These are phyloP conservation scores for Ormyrus thymus DNA, from an alignment of 2,888 invertebrate species.

Conservation along the genomic window DNA sequence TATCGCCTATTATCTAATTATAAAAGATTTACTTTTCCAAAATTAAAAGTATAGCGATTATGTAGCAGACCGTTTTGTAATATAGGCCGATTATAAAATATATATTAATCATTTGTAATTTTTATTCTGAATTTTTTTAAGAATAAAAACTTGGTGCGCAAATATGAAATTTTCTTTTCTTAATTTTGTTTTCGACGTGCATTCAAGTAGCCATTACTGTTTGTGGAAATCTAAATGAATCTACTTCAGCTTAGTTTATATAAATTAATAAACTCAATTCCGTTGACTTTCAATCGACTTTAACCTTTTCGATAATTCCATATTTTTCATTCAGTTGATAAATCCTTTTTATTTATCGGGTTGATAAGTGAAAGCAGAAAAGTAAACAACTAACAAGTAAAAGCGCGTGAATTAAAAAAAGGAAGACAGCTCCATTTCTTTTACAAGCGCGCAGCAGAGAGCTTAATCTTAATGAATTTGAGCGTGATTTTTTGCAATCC, in stretches of 20 bases:
- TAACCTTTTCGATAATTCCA: constrained; percentile 53
- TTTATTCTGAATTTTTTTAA: too few species aligned
- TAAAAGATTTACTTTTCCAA: too few species aligned
- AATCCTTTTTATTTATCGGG: constrained; percentile 45
- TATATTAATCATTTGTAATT: too few species aligned
- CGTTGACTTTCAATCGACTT: constrained; percentile 50
- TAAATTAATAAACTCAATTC: constrained; percentile 39
- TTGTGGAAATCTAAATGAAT: too few species aligned
- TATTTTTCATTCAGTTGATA: constrained; percentile 48
- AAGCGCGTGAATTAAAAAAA: constrained; percentile 20
- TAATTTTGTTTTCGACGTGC: too few species aligned
- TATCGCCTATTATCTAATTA: too few species aligned
- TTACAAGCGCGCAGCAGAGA: background rate
- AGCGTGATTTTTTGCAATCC: constrained; percentile 25
- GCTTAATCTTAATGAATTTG: background rate
- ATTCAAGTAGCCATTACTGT: too few species aligned
- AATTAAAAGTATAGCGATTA: too few species aligned
- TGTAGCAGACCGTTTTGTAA: too few species aligned
- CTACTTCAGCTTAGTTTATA: background rate
- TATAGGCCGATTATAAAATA: too few species aligned
- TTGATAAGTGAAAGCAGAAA: constrained; percentile 38
- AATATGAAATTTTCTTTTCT: too few species aligned
- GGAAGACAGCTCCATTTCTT: constrained; percentile 11
- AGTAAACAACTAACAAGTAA: constrained; percentile 23
- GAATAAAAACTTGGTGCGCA: too few species aligned